phyloP scores from a whole-genome alignment of 2,113 vertebrate species.

The Triplophysa dalaica region DNA sequence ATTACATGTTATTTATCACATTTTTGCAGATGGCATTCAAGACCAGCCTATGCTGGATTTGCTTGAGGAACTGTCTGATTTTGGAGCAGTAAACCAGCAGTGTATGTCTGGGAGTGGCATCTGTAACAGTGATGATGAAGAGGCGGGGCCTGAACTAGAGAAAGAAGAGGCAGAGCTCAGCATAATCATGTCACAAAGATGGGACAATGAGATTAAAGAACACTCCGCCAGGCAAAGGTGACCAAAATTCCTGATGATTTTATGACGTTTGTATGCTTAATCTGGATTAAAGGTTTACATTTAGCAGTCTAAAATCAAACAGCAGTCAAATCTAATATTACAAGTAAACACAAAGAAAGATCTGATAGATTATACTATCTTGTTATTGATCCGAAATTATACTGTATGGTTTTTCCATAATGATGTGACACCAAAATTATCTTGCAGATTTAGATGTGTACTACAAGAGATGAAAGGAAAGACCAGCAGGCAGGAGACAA shows the following conservation, averaged over 20 bases:
- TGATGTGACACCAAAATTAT: too few relatives aligned
- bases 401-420: too few relatives aligned
- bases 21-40: constrained; percentile 77
- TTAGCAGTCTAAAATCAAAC: not conserved
- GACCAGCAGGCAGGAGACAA: too few relatives aligned
- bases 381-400: too few relatives aligned
- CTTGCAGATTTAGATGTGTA: too few relatives aligned
- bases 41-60: constrained; percentile 87
- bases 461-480: too few relatives aligned
- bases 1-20: not conserved
- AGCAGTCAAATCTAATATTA: too few relatives aligned
- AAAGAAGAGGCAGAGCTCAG: constrained; percentile 92
- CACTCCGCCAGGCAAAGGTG: constrained; percentile 69
- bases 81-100: constrained; percentile 75
- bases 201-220: constrained; percentile 82
- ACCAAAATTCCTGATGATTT: not conserved
- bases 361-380: too few relatives aligned
- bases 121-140: constrained; percentile 96
- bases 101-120: constrained; percentile 73
- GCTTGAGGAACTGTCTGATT: constrained; percentile 87
- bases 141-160: constrained; percentile 86
- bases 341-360: too few relatives aligned
- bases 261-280: too few relatives aligned
- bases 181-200: constrained; percentile 92
- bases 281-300: too few relatives aligned